These are phyloP conservation scores for Albula glossodonta DNA, from an alignment of 2,113 vertebrate species.

Conservation along the genomic window DNA sequence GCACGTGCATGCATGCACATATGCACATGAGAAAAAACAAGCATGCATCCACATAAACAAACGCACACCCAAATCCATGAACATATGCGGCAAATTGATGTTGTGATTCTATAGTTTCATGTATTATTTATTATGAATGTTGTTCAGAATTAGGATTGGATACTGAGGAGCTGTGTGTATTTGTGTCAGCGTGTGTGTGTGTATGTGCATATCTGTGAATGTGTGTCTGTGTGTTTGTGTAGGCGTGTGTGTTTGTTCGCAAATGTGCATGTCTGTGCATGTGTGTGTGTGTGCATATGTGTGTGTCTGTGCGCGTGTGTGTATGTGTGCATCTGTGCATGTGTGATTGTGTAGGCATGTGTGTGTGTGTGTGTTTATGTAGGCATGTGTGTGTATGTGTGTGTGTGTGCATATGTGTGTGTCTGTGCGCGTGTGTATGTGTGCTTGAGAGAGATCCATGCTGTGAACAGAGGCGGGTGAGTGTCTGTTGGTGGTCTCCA, in stretches of 20 bases:
- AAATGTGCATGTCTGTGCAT: no score
- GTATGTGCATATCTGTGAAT: slow-evolving; percentile 15
- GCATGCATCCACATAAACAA: neutral
- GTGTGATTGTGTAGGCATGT: neutral
- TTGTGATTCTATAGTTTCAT: no score
- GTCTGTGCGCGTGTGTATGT: slow-evolving; percentile 43
- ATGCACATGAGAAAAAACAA: neutral
- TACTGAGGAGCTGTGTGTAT: slow-evolving; percentile 47
- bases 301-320: slow-evolving; percentile 41
- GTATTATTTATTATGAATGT: no score
- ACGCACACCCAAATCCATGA: no score
- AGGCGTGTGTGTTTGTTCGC: neutral
- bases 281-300: neutral
- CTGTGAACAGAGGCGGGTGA: slow-evolving; percentile 16
- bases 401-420: slow-evolving; percentile 20
- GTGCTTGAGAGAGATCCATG: neutral
- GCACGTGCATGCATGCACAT: no score
- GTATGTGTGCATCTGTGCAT: slow-evolving; percentile 4
- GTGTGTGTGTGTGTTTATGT: slow-evolving; percentile 18
- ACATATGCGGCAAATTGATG: no score
- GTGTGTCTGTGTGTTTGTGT: slow-evolving; percentile 13
- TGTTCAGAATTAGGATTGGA: neutral
- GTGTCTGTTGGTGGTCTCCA: neutral
- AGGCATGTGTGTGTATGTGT: neutral
- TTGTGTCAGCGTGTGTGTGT: slow-evolving; percentile 31